Percentiles rank a stretch among this genome's conserved stretches.
These are phyloP conservation scores for Odontothrips loti DNA, from an alignment of 2,888 invertebrate genomes.

Conservation along the genomic window DNA sequence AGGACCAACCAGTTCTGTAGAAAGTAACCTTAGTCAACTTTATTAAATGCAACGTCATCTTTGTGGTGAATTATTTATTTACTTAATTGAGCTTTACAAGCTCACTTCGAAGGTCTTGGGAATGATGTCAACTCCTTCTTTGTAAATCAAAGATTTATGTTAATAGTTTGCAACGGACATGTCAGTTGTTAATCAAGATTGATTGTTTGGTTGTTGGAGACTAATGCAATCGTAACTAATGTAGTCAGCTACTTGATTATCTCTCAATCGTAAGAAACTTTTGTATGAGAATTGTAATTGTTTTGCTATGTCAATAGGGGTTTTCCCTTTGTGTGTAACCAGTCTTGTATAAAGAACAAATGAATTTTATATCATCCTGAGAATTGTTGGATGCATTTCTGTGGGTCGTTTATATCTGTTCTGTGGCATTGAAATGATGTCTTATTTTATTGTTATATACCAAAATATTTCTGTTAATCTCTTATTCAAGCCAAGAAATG, in stretches of 20 bases:
- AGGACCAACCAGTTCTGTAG: neutral
- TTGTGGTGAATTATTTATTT: neutral
- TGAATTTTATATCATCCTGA: neutral
- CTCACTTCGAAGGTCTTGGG: neutral
- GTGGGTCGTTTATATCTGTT: neutral
- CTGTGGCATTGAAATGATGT: neutral
- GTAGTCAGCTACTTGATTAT: too few relatives aligned
- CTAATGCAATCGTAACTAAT: too few relatives aligned
- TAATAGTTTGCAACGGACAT: too few relatives aligned
- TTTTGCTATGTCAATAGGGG: too few relatives aligned
- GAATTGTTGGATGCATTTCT: neutral
- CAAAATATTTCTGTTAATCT: neutral
- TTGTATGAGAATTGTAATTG: too few relatives aligned
- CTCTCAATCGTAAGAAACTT: too few relatives aligned
- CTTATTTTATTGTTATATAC: conserved; percentile 6
- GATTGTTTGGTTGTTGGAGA: too few relatives aligned
- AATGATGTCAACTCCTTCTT: neutral
- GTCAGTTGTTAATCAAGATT: too few relatives aligned
- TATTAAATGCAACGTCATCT: neutral
- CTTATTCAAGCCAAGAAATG: too few relatives aligned
- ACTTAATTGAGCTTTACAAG: neutral
- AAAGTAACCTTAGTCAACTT: neutral
- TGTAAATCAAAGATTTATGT: too few relatives aligned
- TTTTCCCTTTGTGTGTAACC: neutral
- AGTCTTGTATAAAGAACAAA: neutral